Percentiles rank a stretch among this genome's conserved stretches.
Evolutionary conservation across 2,888 invertebrate genomes (phyloP).

Genomic region (Trichogramma dendrolimi): DNA sequence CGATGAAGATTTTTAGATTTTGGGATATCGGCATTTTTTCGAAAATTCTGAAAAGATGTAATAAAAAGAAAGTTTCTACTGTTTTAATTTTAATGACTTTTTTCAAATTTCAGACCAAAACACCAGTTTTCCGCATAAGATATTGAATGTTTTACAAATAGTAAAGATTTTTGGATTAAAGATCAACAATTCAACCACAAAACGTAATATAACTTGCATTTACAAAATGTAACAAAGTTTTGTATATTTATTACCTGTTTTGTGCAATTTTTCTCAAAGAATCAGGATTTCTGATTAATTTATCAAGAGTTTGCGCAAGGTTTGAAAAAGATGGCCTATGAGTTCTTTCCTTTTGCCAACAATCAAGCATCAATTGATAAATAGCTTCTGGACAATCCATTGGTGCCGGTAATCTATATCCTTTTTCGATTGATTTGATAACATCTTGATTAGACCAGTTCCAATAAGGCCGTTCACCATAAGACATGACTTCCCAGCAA

Average conservation of each 20-base stretch:
- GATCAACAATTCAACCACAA: too few relatives aligned
- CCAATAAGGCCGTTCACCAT: conserved; percentile 99
- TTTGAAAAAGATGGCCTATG: conserved; percentile 91
- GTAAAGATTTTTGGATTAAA: too few relatives aligned
- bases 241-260: conserved; percentile 61
- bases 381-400: conserved; percentile 98
- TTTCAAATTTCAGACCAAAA: too few relatives aligned
- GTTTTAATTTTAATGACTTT: too few relatives aligned
- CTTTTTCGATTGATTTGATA: conserved; percentile 97
- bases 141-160: too few relatives aligned
- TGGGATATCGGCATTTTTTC: too few relatives aligned
- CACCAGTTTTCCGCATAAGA: too few relatives aligned
- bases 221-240: too few relatives aligned
- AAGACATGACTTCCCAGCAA: conserved; percentile 99
- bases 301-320: conserved; percentile 92
- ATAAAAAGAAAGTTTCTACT: too few relatives aligned
- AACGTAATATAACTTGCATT: too few relatives aligned
- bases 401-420: conserved; percentile 88
- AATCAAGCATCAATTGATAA: conserved; percentile 96
- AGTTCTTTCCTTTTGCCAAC: conserved; percentile 97
- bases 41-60: too few relatives aligned
- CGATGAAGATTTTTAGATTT: too few relatives aligned
- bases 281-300: conserved; percentile 87
- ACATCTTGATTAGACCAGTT: conserved; percentile 99
- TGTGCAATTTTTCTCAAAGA: conserved; percentile 84